A percentile compares a stretch with the other conserved stretches of the same genome.
Evolutionary conservation across 1,140 invertebrate genomes (phyloP).

Genomic region (Drosophila pectinifera): DNA sequence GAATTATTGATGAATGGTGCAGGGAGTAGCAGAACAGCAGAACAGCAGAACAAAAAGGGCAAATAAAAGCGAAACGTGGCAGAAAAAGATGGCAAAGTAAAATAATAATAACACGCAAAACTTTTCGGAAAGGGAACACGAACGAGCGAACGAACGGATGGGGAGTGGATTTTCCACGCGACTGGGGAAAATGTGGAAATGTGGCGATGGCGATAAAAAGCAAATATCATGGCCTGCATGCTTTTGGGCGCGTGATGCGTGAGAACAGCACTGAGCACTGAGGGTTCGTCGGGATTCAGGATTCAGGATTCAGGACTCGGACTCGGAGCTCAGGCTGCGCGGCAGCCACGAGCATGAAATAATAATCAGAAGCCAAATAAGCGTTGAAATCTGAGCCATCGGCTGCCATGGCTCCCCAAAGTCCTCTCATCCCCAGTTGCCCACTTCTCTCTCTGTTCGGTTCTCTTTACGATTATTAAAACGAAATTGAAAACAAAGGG

Average conservation of each 20-base stretch:
- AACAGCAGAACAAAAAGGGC: conserved; percentile 34
- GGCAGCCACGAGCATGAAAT: conserved; percentile 65
- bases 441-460: not conserved
- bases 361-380: conserved; percentile 83
- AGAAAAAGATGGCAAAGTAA: conserved; percentile 66
- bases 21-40: conserved; percentile 34
- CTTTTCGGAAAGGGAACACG: conserved; percentile 19
- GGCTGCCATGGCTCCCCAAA: conserved; percentile 45
- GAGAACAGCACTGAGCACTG: conserved; percentile 58
- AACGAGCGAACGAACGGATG: not conserved
- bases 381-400: conserved; percentile 75
- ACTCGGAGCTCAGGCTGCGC: not conserved
- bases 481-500: conserved; percentile 70
- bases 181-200: conserved; percentile 38
- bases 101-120: conserved; percentile 75
- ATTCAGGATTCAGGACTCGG: not conserved
- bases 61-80: conserved; percentile 68
- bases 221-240: conserved; percentile 78
- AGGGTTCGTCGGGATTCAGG: conserved; percentile 29
- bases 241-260: conserved; percentile 74
- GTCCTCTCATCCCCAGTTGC: conserved; percentile 11
- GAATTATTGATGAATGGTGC: conserved; percentile 82
- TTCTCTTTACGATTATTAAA: conserved; percentile 66
- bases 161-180: conserved; percentile 4
- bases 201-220: conserved; percentile 68